phyloP scores from a whole-genome alignment of 1,140 invertebrate genomes.

The Papilio glaucus region DNA sequence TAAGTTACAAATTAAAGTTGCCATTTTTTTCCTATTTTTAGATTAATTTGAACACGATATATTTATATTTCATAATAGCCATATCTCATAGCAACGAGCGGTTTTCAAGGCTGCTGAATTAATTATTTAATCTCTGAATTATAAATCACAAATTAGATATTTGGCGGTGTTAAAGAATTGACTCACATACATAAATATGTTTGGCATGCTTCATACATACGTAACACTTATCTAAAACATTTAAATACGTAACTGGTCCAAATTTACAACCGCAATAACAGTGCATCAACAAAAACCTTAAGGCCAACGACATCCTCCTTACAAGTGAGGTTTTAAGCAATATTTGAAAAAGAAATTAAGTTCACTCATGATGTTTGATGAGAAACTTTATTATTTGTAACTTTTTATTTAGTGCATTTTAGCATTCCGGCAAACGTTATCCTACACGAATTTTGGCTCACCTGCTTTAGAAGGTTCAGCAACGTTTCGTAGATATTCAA shows the following conservation, averaged over 20 bases:
- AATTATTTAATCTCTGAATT: conserved; percentile 63
- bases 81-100: conserved; percentile 69
- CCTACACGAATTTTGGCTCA: too few species aligned
- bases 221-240: background rate
- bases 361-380: background rate
- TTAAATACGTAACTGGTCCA: background rate
- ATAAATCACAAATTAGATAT: conserved; percentile 64
- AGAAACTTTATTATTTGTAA: background rate
- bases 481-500: too few species aligned
- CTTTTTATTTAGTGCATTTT: background rate
- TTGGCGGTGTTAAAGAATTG: conserved; percentile 31
- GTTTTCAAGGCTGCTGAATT: conserved; percentile 69
- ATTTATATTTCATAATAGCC: conserved; percentile 65
- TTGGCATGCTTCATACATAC: conserved; percentile 7
- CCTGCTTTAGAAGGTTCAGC: too few species aligned
- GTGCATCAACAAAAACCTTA: conserved; percentile 8
- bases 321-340: background rate
- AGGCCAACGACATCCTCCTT: background rate
- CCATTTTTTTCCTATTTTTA: conserved; percentile 33
- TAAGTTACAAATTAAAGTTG: too few species aligned
- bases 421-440: too few species aligned
- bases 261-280: conserved; percentile 11
- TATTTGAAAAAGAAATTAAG: background rate
- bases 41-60: conserved; percentile 42
- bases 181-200: conserved; percentile 24